phyloP scores from a whole-genome alignment of 1,140 invertebrate genomes.

The Camponotus floridanus region DNA sequence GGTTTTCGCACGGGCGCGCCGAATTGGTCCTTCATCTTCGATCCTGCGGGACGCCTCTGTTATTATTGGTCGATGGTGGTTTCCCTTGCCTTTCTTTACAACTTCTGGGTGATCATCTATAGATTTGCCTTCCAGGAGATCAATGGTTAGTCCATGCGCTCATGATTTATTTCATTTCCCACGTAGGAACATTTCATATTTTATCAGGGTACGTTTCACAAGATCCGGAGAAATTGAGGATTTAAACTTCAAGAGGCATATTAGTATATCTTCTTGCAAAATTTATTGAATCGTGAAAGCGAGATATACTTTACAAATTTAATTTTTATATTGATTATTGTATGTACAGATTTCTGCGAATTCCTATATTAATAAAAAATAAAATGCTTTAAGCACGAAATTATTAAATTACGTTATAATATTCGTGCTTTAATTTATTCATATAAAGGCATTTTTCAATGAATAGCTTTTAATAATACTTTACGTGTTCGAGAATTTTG shows the following conservation, averaged over 20 bases:
- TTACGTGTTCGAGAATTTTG: slow-evolving; percentile 18
- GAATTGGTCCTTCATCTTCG: slow-evolving; percentile 97
- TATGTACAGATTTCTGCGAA: neutral
- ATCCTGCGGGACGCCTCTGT: slow-evolving; percentile 95
- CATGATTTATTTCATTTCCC: slow-evolving; percentile 12
- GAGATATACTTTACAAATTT: neutral
- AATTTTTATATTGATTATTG: neutral
- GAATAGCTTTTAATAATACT: slow-evolving; percentile 28
- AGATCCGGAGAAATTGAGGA: neutral
- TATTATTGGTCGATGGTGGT: slow-evolving; percentile 99
- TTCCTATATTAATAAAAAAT: slow-evolving; percentile 15
- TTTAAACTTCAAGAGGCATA: neutral
- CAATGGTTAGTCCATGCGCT: slow-evolving; percentile 88
- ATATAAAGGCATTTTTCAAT: slow-evolving; percentile 10
- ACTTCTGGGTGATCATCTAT: slow-evolving; percentile 99
- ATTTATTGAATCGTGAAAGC: slow-evolving; percentile 15
- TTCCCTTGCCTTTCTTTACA: slow-evolving; percentile 98
- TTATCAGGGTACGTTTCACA: neutral
- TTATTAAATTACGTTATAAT: slow-evolving; percentile 17
- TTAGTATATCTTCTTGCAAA: neutral
- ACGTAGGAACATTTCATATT: neutral
- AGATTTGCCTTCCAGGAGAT: slow-evolving; percentile 98
- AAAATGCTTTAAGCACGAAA: slow-evolving; percentile 18
- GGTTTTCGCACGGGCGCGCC: slow-evolving; percentile 87
- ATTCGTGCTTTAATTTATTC: slow-evolving; percentile 12